Evolutionary conservation across 2,888 invertebrate genomes (phyloP), one percentile per base, ranked within the genome.

Genomic region (Clepsis dumicolana): DNA sequence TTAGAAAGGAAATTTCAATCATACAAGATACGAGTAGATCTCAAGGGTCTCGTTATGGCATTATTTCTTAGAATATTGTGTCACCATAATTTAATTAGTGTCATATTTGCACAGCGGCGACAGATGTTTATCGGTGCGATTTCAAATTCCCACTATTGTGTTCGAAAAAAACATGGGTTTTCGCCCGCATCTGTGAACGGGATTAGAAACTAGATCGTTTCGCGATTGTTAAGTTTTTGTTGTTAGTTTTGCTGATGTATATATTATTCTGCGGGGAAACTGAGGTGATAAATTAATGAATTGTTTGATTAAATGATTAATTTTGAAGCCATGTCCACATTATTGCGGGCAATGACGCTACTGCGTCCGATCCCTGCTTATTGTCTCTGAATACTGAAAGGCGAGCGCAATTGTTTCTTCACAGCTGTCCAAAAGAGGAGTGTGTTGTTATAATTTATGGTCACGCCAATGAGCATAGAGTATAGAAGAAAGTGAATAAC

Each of bases 91-190:
- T 35, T 41, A 44, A 60, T 61, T 54, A 24, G 21, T 16, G 50
- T 53, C 29, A 59, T 65, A 52, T 62, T 53, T 41, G 41, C 53
- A 63, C 62, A 56, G 60, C 29, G 62, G 57, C 52, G 68, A 64
- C 68, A 68, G 41, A 21, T 25, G 16, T 44, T 41, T 66, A 66
- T 59, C 61, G 50, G 56, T 27, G 53, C 56, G 65, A 63, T 70
- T 73, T 73, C 70, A 65, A 56, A 56, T 72, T 75, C 75, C 73
- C 75, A 75, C 70, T 7, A 76, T 76, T 76, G 72, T 74, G 21
- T 62, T 35, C 62, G 38, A 66, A 70, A 65, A 67, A 71, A 70
- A 41, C 41, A 59, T 25, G 25, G 10, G 35, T 56, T 56, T 32
- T 56, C 21, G 18, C 48, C 21, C 21, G 48, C 65, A 60, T 65